These are phyloP conservation scores for Castor canadensis DNA, from an alignment of 2,113 vertebrate genomes.

Conservation along the genomic window DNA sequence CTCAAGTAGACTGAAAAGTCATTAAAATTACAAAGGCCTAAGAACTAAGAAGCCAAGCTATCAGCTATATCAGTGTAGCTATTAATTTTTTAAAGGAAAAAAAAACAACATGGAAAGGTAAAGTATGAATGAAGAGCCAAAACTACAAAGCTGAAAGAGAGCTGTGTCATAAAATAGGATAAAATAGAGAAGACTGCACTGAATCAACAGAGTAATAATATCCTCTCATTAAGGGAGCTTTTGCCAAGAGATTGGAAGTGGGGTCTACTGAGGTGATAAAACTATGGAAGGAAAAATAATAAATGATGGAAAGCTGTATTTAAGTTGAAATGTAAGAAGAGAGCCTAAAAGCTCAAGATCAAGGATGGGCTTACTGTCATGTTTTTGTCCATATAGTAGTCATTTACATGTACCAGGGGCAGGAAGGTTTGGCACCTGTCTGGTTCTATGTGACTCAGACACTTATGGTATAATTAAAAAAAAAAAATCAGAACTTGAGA, in stretches of 20 bases:
- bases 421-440: background rate
- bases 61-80: background rate
- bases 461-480: too few relatives aligned
- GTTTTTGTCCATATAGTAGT: background rate
- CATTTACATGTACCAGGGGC: background rate
- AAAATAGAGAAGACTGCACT: background rate
- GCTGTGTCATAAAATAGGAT: background rate
- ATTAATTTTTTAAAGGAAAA: background rate
- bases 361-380: background rate
- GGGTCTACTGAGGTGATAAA: background rate
- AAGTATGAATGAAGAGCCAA: background rate
- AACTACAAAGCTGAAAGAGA: background rate
- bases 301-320: background rate
- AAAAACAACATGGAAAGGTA: conserved; percentile 6
- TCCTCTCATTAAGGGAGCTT: background rate
- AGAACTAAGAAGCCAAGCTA: conserved; percentile 9
- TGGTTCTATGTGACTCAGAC: too few relatives aligned
- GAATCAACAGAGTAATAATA: background rate
- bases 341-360: background rate
- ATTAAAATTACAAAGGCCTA: conserved; percentile 24
- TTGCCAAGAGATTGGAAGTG: background rate
- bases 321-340: background rate
- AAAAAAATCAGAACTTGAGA: too few relatives aligned
- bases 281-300: background rate
- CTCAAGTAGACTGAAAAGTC: background rate